Conservation (phyloP, 1,140 invertebrate species). For the Drosophila suzukii region DNA sequence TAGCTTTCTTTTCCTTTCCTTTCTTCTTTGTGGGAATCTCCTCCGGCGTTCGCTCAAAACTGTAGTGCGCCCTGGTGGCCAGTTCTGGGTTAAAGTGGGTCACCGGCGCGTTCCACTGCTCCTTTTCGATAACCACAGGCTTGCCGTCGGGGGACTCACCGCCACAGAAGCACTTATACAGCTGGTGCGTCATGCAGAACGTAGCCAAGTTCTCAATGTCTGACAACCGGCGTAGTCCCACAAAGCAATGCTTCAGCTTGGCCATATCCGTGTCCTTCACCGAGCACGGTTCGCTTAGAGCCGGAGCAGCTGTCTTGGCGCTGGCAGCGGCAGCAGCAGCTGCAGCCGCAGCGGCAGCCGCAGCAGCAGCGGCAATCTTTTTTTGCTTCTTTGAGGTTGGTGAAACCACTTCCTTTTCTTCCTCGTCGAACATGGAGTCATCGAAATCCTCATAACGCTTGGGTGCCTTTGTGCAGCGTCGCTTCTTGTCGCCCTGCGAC, state of each 20-base stretch:
- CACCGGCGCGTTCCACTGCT: slow-evolving; percentile 38
- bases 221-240: slow-evolving; percentile 59
- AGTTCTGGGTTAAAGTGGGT: slow-evolving; percentile 54
- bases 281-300: slow-evolving; percentile 36
- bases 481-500: slow-evolving; percentile 77
- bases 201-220: slow-evolving; percentile 68
- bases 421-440: slow-evolving; percentile 62
- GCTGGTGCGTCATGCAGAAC: slow-evolving; percentile 80
- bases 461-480: slow-evolving; percentile 77
- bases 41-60: slow-evolving; percentile 64
- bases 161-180: slow-evolving; percentile 83
- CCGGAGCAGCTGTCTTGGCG: slow-evolving; percentile 8
- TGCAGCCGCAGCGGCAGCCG: slow-evolving; percentile 7
- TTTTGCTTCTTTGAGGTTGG: slow-evolving; percentile 29
- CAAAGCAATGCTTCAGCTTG: slow-evolving; percentile 70
- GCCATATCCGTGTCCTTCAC: slow-evolving; percentile 65
- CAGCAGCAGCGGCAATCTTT: slow-evolving; percentile 28
- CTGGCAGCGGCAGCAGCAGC: neutral
- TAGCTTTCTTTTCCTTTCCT: slow-evolving; percentile 37
- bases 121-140: slow-evolving; percentile 72
- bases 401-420: slow-evolving; percentile 7
- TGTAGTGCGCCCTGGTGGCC: slow-evolving; percentile 64
- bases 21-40: slow-evolving; percentile 45
- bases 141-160: slow-evolving; percentile 60
- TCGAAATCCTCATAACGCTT: slow-evolving; percentile 81